Evolutionary conservation across 2,113 vertebrate genomes (phyloP).

Genomic region (Leucoraja erinaceus): DNA sequence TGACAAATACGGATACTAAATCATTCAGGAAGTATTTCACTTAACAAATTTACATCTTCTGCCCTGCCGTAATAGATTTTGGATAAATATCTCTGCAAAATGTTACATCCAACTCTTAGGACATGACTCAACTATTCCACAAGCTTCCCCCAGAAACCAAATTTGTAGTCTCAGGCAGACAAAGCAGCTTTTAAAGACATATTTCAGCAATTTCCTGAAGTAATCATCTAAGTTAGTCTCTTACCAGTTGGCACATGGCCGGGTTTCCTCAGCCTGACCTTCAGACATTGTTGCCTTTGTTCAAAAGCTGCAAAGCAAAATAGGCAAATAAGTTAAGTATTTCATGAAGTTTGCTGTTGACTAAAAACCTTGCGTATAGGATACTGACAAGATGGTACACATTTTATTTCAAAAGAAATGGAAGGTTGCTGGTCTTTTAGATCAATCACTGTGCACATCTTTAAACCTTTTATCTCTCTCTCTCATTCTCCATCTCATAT

Average conservation of each 20-base stretch:
- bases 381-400: not conserved
- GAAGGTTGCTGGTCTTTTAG: not conserved
- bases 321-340: not conserved
- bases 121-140: not conserved
- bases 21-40: not conserved
- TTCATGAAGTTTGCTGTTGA: not conserved
- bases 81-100: not conserved
- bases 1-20: not conserved
- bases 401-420: not conserved
- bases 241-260: constrained; percentile 66
- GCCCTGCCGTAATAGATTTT: not conserved
- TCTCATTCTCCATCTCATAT: not conserved
- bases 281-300: constrained; percentile 54
- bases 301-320: constrained; percentile 27
- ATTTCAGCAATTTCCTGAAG: not conserved
- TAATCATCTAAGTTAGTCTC: constrained; percentile 40
- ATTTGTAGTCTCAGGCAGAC: not conserved
- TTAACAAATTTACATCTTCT: not conserved
- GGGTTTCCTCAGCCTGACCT: constrained; percentile 48
- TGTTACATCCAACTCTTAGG: not conserved
- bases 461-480: not conserved
- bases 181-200: not conserved
- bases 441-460: not conserved
- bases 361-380: not conserved
- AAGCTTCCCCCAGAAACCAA: not conserved